phyloP scores from a whole-genome alignment of 2,888 invertebrate genomes.

The Gisinianus flammeolus region DNA sequence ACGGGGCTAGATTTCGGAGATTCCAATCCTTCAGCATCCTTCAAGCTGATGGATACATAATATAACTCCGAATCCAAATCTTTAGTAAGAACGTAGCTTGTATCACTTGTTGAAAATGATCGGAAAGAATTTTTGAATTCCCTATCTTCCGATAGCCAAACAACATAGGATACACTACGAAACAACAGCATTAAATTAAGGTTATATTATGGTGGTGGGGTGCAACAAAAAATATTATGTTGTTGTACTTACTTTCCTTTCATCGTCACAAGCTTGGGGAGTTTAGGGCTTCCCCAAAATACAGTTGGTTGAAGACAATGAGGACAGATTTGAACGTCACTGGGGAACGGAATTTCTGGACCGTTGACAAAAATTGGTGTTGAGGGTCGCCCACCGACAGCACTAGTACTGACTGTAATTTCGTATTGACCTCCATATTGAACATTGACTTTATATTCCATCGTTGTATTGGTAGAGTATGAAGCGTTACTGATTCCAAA shows the following conservation, averaged over 20 bases:
- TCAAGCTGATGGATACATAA: constrained; percentile 60
- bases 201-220: background rate
- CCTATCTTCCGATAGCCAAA: constrained; percentile 52
- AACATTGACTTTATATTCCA: constrained; percentile 61
- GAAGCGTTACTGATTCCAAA: constrained; percentile 62
- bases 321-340: constrained; percentile 64
- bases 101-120: constrained; percentile 43
- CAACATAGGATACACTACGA: constrained; percentile 57
- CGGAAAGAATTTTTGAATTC: constrained; percentile 41
- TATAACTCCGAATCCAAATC: constrained; percentile 56
- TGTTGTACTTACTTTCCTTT: constrained; percentile 23
- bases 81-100: constrained; percentile 45
- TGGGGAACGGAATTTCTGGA: constrained; percentile 69
- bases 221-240: background rate
- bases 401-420: constrained; percentile 65
- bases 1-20: constrained; percentile 59
- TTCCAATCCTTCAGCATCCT: constrained; percentile 60
- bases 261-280: constrained; percentile 16
- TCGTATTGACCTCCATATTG: constrained; percentile 63
- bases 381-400: constrained; percentile 63
- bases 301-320: constrained; percentile 44
- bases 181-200: too few relatives aligned
- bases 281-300: constrained; percentile 44
- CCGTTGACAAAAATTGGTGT: constrained; percentile 66
- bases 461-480: constrained; percentile 64